Evolutionary conservation across 1,140 invertebrate species (phyloP).

Genomic region (Saxidomus purpurata): DNA sequence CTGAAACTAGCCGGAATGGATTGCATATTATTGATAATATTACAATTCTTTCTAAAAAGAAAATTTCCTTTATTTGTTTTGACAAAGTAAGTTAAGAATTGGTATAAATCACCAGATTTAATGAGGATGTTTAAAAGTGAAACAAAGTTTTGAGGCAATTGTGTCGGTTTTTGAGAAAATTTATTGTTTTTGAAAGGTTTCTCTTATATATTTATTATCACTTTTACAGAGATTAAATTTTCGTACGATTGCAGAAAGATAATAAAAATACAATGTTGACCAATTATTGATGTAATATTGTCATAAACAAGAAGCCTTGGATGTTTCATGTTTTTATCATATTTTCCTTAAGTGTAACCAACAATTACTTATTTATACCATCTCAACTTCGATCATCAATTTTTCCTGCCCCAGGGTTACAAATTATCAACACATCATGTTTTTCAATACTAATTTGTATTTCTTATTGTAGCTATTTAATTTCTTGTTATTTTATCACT

Average conservation of each 20-base stretch:
- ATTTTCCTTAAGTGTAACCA: constrained; percentile 7
- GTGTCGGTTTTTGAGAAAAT: neutral
- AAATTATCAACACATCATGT: constrained; percentile 54
- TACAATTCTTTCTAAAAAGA: neutral
- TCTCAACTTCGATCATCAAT: constrained; percentile 26
- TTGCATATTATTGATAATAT: too few species aligned
- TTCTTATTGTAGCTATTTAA: constrained; percentile 51
- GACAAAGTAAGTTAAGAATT: neutral
- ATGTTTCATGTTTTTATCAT: constrained; percentile 13
- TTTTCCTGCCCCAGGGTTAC: constrained; percentile 30
- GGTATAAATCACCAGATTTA: neutral
- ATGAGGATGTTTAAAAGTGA: neutral
- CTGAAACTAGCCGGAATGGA: neutral
- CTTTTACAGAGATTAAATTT: constrained; percentile 1
- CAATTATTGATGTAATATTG: constrained; percentile 43
- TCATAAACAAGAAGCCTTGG: neutral
- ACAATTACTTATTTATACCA: constrained; percentile 40
- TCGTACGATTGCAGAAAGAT: neutral
- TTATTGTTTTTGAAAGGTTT: neutral
- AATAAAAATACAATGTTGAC: neutral
- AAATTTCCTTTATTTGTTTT: neutral
- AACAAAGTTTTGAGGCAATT: neutral
- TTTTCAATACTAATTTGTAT: neutral
- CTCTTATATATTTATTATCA: neutral
- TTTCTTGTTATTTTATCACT: constrained; percentile 62